A percentile compares a stretch with the other conserved stretches of the same genome.
phyloP scores from a whole-genome alignment of 2,888 invertebrate genomes.

The Papilio protenor region DNA sequence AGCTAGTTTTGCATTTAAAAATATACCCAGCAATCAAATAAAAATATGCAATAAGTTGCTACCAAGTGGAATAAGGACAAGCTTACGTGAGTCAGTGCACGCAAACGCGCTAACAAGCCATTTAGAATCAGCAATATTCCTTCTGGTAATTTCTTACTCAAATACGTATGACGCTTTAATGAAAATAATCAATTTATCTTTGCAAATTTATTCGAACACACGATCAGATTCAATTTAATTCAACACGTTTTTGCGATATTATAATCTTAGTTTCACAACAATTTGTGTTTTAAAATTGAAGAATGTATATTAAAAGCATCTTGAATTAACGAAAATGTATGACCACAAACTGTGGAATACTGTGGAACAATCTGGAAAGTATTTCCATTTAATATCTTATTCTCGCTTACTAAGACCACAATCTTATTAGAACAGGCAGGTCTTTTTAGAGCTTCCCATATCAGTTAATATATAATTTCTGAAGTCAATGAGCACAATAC shows the following conservation, averaged over 20 bases:
- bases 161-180: background rate
- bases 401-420: background rate
- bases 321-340: background rate
- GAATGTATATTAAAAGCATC: background rate
- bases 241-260: too few relatives aligned
- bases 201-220: background rate
- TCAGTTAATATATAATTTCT: background rate
- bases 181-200: background rate
- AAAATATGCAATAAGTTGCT: background rate
- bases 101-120: background rate
- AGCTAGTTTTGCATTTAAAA: background rate
- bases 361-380: background rate
- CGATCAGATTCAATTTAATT: background rate
- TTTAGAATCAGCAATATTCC: slow-evolving; percentile 10
- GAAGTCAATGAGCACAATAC: too few relatives aligned
- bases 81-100: slow-evolving; percentile 19
- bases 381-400: background rate
- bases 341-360: background rate
- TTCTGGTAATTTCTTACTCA: slow-evolving; percentile 15
- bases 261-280: too few relatives aligned
- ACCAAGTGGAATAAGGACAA: slow-evolving; percentile 16
- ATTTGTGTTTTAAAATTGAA: background rate
- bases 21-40: background rate
- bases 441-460: background rate
- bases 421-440: background rate